These are phyloP conservation scores for Notodromas monacha DNA, from an alignment of 2,888 invertebrate species.

Conservation along the genomic window DNA sequence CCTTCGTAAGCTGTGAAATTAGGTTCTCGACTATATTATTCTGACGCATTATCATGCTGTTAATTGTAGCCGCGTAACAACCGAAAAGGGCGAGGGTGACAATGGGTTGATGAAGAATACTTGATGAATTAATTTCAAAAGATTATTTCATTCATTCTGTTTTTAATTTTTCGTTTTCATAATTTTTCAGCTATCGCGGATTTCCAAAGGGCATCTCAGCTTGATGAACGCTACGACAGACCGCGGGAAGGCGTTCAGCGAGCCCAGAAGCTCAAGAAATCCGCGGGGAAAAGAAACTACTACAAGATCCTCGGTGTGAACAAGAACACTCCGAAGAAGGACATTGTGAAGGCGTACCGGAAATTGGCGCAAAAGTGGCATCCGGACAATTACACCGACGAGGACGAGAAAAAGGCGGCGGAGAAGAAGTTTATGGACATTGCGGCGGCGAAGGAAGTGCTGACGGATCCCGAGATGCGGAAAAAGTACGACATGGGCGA, in stretches of 20 bases:
- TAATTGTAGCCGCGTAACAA: too few species aligned
- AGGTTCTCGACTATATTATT: too few species aligned
- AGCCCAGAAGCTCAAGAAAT: constrained; percentile 68
- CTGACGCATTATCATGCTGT: too few species aligned
- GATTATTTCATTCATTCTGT: too few species aligned
- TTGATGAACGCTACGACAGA: constrained; percentile 38
- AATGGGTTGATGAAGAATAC: too few species aligned
- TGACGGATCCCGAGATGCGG: constrained; percentile 48
- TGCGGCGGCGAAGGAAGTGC: constrained; percentile 89
- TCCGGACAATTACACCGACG: constrained; percentile 62
- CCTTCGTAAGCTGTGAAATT: too few species aligned
- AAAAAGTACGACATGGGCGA: constrained; percentile 71
- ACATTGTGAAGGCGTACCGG: constrained; percentile 79
- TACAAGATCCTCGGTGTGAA: constrained; percentile 84
- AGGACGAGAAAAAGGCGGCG: constrained; percentile 56
- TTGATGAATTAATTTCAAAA: too few species aligned
- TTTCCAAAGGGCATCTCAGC: constrained; percentile 47
- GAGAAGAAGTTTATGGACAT: constrained; percentile 95
- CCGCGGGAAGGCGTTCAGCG: constrained; percentile 61
- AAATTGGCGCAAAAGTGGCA: constrained; percentile 96
- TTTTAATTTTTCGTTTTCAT: constrained; percentile 8
- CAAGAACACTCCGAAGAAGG: constrained; percentile 57
- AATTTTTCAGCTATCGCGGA: constrained; percentile 37
- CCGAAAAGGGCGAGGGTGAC: too few species aligned
- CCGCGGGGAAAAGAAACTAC: constrained; percentile 71